Evolutionary conservation across 2,888 invertebrate species (phyloP), one percentile per base, ranked within the genome.

Genomic region (Cancer borealis): DNA sequence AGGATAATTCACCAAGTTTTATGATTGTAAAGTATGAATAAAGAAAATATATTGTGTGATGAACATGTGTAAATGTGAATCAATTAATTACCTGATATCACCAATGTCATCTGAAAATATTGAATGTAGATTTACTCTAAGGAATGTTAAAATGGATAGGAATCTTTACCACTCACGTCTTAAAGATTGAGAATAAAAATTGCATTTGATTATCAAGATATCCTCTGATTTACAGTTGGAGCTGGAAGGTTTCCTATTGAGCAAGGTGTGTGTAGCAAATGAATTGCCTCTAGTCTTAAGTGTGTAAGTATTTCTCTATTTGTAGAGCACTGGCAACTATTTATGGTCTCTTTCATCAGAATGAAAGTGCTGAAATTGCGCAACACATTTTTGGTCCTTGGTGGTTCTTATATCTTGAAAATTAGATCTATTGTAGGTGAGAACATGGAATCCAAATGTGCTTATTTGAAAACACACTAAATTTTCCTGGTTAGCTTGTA

Each of bases 61-160:
- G 73, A 26, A 73, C 73, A 73, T n/a, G 26, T 73, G 73, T 73
- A 73, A 73, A n/a, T 73, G 73, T 73, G 73, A 73, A 73, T 26
- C 73, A 73, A 26, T 73, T n/a, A 73, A 73, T 73, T 73, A 73
- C 26, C 73, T 26, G 26, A 73, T 26, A 73, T 73, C 26, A 73
- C 26, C 73, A 73, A 73, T 0, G 10, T 73, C 73, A 26, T 73
- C 3, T 73, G 73, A 26, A 73, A 73, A 73, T 73, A n/a, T 73
- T 73, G n/a, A 26, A n/a, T 73, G 26, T 8, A 73, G 0, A 26
- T 73, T 26, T 73, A 21, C n/a, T 5, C n/a, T 73, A 10, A 73
- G 21, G 26, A 12, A 54, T 54, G 54, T 54, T 14, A 54, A 14
- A 12, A 54, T 54, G 54, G 14, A 12, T 73, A 26, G 73, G 8